Conservation (phyloP, 2,888 invertebrate genomes). For the Rhagophthalmus giganteus region DNA sequence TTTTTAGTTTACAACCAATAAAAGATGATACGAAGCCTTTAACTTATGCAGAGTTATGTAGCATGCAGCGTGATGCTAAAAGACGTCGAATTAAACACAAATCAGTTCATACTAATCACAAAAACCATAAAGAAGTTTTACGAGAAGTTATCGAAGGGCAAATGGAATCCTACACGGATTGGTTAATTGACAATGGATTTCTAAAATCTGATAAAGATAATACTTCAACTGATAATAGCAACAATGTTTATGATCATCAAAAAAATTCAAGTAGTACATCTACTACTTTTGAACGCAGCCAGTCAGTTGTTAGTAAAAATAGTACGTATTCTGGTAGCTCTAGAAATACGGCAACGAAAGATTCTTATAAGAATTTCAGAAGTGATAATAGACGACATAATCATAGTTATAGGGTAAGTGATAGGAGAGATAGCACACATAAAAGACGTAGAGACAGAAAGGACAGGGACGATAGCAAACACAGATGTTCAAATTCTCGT, state of each 20-base stretch:
- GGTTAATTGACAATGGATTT: constrained; percentile 31
- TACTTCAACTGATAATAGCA: background rate
- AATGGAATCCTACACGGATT: constrained; percentile 51
- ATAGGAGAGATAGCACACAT: background rate
- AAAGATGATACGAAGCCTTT: constrained; percentile 47
- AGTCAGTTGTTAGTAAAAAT: constrained; percentile 15
- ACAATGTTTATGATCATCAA: constrained; percentile 8
- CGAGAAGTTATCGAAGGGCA: constrained; percentile 64
- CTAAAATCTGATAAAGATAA: background rate
- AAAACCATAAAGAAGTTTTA: constrained; percentile 62
- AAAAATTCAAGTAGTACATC: constrained; percentile 8
- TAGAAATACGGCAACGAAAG: constrained; percentile 2
- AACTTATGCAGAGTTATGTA: constrained; percentile 56
- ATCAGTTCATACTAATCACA: constrained; percentile 60
- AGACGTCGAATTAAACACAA: constrained; percentile 63
- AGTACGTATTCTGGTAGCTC: constrained; percentile 24
- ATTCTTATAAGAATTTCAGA: background rate
- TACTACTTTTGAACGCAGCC: constrained; percentile 12
- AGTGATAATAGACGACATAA: constrained; percentile 1
- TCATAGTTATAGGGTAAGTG: background rate
- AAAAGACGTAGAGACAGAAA: background rate
- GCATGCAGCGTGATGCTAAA: constrained; percentile 63
- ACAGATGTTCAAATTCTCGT: too few species aligned
- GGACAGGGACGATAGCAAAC: background rate
- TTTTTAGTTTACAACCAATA: constrained; percentile 33